Base-by-base conservation (phyloP, 1,140 invertebrate species). In the Pseudomyrmex cubaensis region DNA sequence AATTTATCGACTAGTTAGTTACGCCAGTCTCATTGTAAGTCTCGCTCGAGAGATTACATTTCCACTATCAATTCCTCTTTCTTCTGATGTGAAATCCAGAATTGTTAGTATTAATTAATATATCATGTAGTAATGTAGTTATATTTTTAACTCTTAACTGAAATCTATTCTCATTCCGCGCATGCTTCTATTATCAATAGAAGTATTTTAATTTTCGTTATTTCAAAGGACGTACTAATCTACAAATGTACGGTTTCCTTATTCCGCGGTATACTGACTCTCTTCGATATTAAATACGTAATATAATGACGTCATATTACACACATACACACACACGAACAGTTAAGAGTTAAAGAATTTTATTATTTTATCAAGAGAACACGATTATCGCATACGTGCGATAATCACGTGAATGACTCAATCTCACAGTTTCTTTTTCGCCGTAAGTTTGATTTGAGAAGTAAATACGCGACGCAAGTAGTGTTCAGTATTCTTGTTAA, bases 91-190 rank as follows among this genome's bases (percentile, higher is more conserved):
- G 35, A 35, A 20, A 25, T 63, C 5, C 5, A 74, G 15, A 25
- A 48, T 62, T 15, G 13, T 73, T 73, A 59, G 8, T 8, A 46
- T 62, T 5, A 50, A 75, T 63, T 75, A 75, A 12, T 63, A 75
- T 62, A 48, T 74, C 63, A 25, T 61, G n/a, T 25, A 63, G 57
- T 1, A 48, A 17, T 63, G 20, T 25, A 22, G 10, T 50, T 75
- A 35, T 35, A 25, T 63, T 20, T 75, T 75, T 75, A 75, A 63
- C 20, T 75, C 59, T 64, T 75, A 75, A 75, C 59, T 44, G n/a
- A 35, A 35, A 12, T 56, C 13, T 35, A 75, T 22, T 10, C 13
- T 10, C 15, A 2, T 62, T 59, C 9, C 17, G 17, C 20, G 17
- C 10, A 35, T 72, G 2, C 2, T 44, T 2, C 5, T 2, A 56